A percentile compares a stretch with the other conserved stretches of the same genome.
phyloP scores from a whole-genome alignment of 2,113 vertebrate species.

The Eurystomus gularis region DNA sequence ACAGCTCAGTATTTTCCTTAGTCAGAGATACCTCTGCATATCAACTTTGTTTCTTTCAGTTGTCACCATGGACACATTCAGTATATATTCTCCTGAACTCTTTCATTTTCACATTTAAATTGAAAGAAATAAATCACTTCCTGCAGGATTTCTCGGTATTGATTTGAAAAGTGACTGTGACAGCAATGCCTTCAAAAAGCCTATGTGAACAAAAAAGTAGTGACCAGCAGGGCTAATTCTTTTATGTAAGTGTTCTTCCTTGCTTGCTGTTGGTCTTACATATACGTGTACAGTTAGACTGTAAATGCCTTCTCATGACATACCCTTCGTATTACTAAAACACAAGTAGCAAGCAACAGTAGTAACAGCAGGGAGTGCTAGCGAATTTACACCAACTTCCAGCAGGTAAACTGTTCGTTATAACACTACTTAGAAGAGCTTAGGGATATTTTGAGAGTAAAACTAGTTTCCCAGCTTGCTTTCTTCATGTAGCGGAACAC shows the following conservation, averaged over 20 bases:
- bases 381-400: neutral
- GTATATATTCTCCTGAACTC: neutral
- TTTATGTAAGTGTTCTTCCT: neutral
- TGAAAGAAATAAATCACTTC: neutral
- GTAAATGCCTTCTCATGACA: neutral
- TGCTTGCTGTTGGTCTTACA: neutral
- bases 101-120: neutral
- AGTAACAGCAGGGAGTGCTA: neutral
- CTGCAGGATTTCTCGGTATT: neutral
- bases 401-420: neutral
- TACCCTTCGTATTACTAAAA: neutral
- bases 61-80: neutral
- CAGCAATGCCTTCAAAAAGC: neutral
- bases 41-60: neutral
- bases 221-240: neutral
- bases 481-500: neutral
- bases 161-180: rapidly evolving
- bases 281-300: no score
- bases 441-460: neutral
- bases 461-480: neutral
- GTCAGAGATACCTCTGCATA: neutral
- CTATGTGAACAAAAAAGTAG: neutral
- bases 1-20: neutral
- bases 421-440: neutral
- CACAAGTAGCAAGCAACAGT: neutral